phyloP scores from a whole-genome alignment of 2,888 invertebrate species.

The Eustalomyia histrio region DNA sequence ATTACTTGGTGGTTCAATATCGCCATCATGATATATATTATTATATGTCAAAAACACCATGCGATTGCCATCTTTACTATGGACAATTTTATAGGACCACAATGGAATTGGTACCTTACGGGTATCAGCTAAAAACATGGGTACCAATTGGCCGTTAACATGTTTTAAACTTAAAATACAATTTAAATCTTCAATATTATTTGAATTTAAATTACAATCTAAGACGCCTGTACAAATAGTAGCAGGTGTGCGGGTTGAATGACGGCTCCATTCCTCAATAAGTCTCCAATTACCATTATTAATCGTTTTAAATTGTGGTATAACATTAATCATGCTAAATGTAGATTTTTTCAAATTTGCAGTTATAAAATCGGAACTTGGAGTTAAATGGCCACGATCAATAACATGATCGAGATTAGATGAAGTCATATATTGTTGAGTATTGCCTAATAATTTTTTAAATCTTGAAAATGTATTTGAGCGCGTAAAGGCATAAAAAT shows the following conservation, averaged over 20 bases:
- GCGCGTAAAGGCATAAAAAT: conserved; percentile 43
- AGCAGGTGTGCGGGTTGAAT: conserved; percentile 71
- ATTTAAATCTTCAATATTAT: background rate
- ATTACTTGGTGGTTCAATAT: background rate
- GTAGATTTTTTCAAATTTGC: conserved; percentile 79
- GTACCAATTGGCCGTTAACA: background rate
- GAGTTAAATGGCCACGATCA: conserved; percentile 79
- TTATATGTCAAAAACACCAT: conserved; percentile 49
- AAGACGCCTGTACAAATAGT: conserved; percentile 48
- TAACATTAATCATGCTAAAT: conserved; percentile 80
- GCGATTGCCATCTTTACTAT: background rate
- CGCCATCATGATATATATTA: conserved; percentile 34
- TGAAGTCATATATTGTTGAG: conserved; percentile 4
- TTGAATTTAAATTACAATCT: conserved; percentile 36
- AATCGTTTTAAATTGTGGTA: conserved; percentile 81
- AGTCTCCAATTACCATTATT: conserved; percentile 81
- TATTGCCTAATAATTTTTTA: conserved; percentile 20
- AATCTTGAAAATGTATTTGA: conserved; percentile 13
- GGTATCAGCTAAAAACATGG: conserved; percentile 42
- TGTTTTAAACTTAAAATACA: conserved; percentile 38
- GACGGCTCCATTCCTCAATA: conserved; percentile 79
- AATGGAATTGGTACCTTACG: conserved; percentile 50
- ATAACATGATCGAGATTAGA: conserved; percentile 60
- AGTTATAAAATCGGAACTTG: conserved; percentile 79
- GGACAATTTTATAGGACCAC: conserved; percentile 56